These are phyloP conservation scores for Lagopus muta DNA, from an alignment of 2,113 vertebrate genomes.

Conservation along the genomic window DNA sequence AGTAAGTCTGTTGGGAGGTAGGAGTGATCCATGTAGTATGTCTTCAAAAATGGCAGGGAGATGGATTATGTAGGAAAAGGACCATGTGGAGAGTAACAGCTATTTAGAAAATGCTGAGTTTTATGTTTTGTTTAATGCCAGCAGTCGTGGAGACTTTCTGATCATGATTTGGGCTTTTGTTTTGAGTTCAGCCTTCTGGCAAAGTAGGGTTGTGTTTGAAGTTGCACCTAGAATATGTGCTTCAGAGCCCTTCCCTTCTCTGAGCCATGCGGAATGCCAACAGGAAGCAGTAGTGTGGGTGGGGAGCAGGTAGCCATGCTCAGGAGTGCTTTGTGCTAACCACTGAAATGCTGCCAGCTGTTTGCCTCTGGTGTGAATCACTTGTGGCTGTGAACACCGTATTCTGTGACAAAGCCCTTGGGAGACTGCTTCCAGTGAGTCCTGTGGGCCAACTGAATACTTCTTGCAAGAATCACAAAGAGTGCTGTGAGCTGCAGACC, in stretches of 20 bases:
- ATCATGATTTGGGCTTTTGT: background rate
- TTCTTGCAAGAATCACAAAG: background rate
- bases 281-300: background rate
- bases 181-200: background rate
- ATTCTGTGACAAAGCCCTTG: background rate
- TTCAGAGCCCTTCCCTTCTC: background rate
- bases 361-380: background rate
- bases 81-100: background rate
- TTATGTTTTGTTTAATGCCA: background rate
- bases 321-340: background rate
- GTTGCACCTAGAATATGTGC: background rate
- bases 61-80: background rate
- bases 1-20: background rate
- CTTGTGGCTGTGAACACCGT: accelerated
- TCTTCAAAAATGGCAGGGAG: background rate
- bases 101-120: background rate
- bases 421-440: background rate
- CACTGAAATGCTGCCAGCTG: background rate
- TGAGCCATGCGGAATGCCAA: background rate
- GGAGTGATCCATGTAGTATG: background rate
- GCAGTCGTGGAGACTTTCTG: background rate
- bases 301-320: background rate
- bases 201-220: background rate
- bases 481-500: background rate
- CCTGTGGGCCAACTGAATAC: background rate